phyloP scores from a whole-genome alignment of 2,797 vertebrate genomes.

The Geotrypetes seraphini region DNA sequence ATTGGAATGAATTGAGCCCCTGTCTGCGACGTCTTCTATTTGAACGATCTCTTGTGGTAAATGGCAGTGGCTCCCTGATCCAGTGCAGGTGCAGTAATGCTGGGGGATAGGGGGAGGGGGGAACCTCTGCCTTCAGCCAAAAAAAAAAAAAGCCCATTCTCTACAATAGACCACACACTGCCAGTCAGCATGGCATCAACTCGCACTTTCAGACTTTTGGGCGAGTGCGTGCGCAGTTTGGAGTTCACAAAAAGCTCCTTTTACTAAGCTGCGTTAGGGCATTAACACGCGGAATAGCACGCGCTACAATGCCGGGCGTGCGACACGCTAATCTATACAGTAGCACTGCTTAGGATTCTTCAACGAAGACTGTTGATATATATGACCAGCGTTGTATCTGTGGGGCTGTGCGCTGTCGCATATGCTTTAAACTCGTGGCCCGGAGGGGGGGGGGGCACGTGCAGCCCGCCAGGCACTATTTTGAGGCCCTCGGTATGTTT shows the following conservation, averaged over 20 bases:
- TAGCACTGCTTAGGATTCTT: slow-evolving; percentile 51
- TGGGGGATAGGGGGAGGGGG: slow-evolving; percentile 47
- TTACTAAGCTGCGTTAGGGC: too few species aligned
- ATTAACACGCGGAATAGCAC: too few species aligned
- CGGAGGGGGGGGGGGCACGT: too few species aligned
- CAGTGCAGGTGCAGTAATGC: slow-evolving; percentile 89
- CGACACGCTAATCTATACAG: slow-evolving; percentile 61
- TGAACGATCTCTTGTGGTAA: slow-evolving; percentile 73
- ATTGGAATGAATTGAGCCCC: slow-evolving; percentile 79
- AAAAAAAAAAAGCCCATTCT: slow-evolving; percentile 72
- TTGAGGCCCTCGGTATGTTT: too few species aligned
- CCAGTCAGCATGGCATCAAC: slow-evolving; percentile 86
- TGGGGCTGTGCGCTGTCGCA: slow-evolving; percentile 32
- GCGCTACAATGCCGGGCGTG: too few species aligned
- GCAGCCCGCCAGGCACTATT: too few species aligned
- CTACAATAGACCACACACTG: slow-evolving; percentile 95
- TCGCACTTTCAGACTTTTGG: slow-evolving; percentile 64
- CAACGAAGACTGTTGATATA: slow-evolving; percentile 59
- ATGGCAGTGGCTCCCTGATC: slow-evolving; percentile 84
- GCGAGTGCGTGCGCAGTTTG: slow-evolving; percentile 51
- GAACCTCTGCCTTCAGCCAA: slow-evolving; percentile 63
- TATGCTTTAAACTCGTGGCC: too few species aligned
- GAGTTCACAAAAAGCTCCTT: slow-evolving; percentile 64
- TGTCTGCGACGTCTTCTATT: slow-evolving; percentile 79
- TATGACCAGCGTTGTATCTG: slow-evolving; percentile 47